phyloP scores from a whole-genome alignment of 1,140 invertebrate species.

The Lucilia cuprina region DNA sequence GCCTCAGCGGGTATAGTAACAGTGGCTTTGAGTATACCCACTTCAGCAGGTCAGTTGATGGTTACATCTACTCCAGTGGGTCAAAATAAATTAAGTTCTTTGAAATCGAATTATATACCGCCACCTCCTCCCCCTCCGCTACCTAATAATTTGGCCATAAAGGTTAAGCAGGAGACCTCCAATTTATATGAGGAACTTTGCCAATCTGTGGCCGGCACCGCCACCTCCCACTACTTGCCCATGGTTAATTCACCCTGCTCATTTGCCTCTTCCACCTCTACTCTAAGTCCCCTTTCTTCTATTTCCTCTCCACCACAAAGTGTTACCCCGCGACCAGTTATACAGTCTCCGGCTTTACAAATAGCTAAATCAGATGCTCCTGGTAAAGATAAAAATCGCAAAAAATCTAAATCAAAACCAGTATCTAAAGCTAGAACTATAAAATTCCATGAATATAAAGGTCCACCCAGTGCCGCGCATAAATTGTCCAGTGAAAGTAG shows the following conservation, averaged over 20 bases:
- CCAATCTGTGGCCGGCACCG: conserved; percentile 67
- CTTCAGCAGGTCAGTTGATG: conserved; percentile 64
- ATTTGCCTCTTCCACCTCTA: conserved; percentile 66
- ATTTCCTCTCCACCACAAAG: conserved; percentile 65
- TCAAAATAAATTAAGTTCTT: conserved; percentile 39
- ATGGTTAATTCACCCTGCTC: conserved; percentile 71
- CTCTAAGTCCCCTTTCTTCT: conserved; percentile 76
- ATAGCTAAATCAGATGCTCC: conserved; percentile 70
- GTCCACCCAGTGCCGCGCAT: conserved; percentile 90
- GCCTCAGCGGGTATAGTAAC: conserved; percentile 72
- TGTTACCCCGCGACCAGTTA: conserved; percentile 61
- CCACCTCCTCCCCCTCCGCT: conserved; percentile 63
- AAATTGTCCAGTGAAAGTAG: conserved; percentile 64
- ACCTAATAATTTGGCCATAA: conserved; percentile 35
- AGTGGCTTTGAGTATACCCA: conserved; percentile 69
- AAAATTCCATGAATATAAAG: conserved; percentile 99
- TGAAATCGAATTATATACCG: conserved; percentile 37
- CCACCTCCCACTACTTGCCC: conserved; percentile 64
- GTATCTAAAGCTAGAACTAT: conserved; percentile 87
- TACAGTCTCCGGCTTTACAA: conserved; percentile 62
- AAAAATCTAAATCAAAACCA: conserved; percentile 88
- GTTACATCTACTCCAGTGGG: conserved; percentile 50
- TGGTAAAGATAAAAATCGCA: conserved; percentile 83
- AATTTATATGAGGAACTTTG: conserved; percentile 71
- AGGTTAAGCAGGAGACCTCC: conserved; percentile 56